Percentiles rank a stretch among this genome's conserved stretches.
Conservation (phyloP, 1,140 invertebrate genomes). For the Idris sp. region DNA sequence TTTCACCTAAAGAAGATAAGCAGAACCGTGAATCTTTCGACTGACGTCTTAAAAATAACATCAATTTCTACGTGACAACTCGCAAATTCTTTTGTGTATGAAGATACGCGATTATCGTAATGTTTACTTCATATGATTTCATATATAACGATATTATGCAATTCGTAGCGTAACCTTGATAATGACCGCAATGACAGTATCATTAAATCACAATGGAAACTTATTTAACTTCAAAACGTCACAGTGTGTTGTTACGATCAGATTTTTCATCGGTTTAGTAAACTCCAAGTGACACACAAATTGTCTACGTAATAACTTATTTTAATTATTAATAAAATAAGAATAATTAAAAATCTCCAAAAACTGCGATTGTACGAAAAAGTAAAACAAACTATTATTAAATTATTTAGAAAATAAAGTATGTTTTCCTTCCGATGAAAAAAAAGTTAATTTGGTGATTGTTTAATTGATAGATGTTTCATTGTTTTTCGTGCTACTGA, state of each 20-base stretch:
- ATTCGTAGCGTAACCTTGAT: slow-evolving; percentile 58
- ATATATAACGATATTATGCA: slow-evolving; percentile 59
- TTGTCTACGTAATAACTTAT: slow-evolving; percentile 29
- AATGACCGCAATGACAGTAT: slow-evolving; percentile 63
- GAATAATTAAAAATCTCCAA: not conserved
- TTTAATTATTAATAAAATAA: slow-evolving; percentile 17
- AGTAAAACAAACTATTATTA: too few relatives aligned
- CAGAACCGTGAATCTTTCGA: not conserved
- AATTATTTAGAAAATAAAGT: too few relatives aligned
- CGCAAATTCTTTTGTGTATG: slow-evolving; percentile 8
- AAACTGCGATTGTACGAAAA: too few relatives aligned
- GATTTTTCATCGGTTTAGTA: slow-evolving; percentile 49
- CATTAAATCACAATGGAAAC: slow-evolving; percentile 61
- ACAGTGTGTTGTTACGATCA: slow-evolving; percentile 33
- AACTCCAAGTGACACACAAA: too few relatives aligned
- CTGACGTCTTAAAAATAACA: not conserved
- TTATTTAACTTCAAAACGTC: slow-evolving; percentile 53
- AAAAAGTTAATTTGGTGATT: too few relatives aligned
- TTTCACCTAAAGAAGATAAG: too few relatives aligned
- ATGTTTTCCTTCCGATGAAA: too few relatives aligned
- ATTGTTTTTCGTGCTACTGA: too few relatives aligned
- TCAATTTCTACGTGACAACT: slow-evolving; percentile 1
- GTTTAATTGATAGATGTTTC: too few relatives aligned
- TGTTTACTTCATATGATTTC: slow-evolving; percentile 26
- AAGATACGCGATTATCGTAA: slow-evolving; percentile 47